phyloP scores from a whole-genome alignment of 2,113 vertebrate genomes.

The Trochalopteron elliotii region DNA sequence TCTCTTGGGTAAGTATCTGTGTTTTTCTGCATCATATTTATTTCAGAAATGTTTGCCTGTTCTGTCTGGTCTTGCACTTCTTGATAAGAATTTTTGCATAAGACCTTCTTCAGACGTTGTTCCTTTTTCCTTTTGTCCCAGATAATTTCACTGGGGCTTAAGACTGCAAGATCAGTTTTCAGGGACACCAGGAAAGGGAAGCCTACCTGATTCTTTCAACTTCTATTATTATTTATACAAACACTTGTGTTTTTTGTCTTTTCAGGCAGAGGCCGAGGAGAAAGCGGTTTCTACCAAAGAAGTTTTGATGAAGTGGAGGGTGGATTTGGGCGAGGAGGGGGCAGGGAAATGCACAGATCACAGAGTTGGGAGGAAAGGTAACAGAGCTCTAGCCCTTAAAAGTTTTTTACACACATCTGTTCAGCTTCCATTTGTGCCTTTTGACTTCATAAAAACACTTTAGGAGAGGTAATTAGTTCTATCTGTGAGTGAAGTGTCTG shows the following conservation, averaged over 20 bases:
- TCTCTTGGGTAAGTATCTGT: constrained; percentile 31
- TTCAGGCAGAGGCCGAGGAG: constrained; percentile 95
- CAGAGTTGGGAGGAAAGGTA: constrained; percentile 99
- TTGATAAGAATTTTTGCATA: background rate
- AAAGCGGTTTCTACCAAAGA: constrained; percentile 99
- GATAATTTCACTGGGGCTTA: background rate
- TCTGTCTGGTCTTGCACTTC: background rate
- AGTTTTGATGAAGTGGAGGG: constrained; percentile 99
- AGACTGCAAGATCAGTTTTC: background rate
- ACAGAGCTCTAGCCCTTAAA: constrained; percentile 22
- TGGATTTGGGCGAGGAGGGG: constrained; percentile 90
- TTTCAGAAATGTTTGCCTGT: background rate
- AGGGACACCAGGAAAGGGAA: background rate
- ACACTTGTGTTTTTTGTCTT: constrained; percentile 63
- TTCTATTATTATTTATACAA: constrained; percentile 19
- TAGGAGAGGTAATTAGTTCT: background rate
- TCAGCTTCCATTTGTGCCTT: constrained; percentile 14
- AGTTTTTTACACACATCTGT: background rate
- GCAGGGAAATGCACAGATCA: constrained; percentile 96
- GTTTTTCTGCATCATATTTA: background rate
- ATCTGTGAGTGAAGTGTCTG: background rate
- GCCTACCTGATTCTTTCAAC: background rate
- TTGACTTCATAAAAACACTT: background rate
- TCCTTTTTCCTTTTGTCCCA: background rate
- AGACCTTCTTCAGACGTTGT: background rate